A percentile compares a stretch with the other conserved stretches of the same genome.
These are phyloP conservation scores for Asbolus verrucosus DNA, from an alignment of 1,140 invertebrate species.

Conservation along the genomic window DNA sequence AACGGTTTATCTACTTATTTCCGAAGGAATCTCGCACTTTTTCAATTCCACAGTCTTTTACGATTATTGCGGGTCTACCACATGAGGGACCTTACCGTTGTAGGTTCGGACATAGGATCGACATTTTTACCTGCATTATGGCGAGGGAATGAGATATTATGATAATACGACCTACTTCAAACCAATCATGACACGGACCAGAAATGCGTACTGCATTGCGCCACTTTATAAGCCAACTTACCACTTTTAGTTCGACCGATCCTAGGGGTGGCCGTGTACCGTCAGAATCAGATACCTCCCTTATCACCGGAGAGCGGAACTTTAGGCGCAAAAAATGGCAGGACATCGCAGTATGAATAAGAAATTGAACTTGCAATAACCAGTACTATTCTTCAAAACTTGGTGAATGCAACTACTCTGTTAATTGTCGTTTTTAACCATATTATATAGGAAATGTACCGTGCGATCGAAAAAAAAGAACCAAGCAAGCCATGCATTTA, in stretches of 20 bases:
- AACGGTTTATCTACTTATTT: constrained; percentile 32
- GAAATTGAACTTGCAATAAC: too few relatives aligned
- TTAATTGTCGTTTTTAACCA: too few relatives aligned
- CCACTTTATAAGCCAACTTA: constrained; percentile 24
- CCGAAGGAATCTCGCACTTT: constrained; percentile 43
- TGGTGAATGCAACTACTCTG: too few relatives aligned
- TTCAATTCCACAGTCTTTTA: constrained; percentile 36
- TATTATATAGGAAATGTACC: too few relatives aligned
- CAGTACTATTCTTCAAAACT: too few relatives aligned
- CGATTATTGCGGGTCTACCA: constrained; percentile 37
- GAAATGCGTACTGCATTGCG: constrained; percentile 48
- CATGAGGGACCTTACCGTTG: constrained; percentile 19
- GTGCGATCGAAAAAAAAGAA: too few relatives aligned
- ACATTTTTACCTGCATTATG: constrained; percentile 54
- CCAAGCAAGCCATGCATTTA: too few relatives aligned
- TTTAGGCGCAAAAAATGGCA: too few relatives aligned
- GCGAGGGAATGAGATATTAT: constrained; percentile 54
- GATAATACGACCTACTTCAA: constrained; percentile 59
- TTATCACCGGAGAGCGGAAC: neutral
- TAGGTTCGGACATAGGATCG: constrained; percentile 24
- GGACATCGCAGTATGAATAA: too few relatives aligned
- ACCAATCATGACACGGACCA: constrained; percentile 53
- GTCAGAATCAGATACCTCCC: neutral
- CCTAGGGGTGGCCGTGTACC: constrained; percentile 9
- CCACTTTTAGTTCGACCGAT: neutral